Conservation (phyloP, 2,113 vertebrate genomes). For the Ariopsis seemanni region DNA sequence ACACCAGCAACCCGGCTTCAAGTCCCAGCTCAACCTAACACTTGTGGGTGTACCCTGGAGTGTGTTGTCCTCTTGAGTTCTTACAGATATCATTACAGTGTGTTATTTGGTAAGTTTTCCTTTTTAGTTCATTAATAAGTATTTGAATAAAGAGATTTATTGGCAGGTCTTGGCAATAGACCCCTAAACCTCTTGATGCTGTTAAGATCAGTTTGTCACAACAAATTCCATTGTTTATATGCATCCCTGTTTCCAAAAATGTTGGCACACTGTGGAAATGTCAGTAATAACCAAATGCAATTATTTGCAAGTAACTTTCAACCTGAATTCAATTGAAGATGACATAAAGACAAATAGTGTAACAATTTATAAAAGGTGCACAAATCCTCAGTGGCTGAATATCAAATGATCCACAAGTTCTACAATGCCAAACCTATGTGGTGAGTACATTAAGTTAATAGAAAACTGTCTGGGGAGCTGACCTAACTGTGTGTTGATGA, state of each 20-base stretch:
- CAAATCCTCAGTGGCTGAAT: not conserved
- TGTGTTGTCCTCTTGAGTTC: too few species aligned
- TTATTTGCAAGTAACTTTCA: too few species aligned
- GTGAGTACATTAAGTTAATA: not conserved
- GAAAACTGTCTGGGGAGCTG: not conserved
- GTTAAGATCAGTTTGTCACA: not conserved
- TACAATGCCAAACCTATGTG: not conserved
- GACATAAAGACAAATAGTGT: not conserved
- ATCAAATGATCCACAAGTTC: not conserved
- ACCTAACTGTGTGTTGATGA: not conserved
- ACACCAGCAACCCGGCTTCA: too few species aligned
- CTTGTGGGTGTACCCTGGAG: too few species aligned
- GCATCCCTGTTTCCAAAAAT: too few species aligned
- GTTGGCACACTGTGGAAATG: too few species aligned
- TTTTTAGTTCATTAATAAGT: not conserved
- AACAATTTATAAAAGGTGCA: not conserved
- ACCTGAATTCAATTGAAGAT: too few species aligned
- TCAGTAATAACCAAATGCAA: too few species aligned
- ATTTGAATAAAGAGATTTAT: not conserved
- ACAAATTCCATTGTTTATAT: too few species aligned
- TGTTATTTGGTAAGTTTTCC: too few species aligned
- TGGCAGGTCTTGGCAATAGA: not conserved
- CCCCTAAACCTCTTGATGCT: not conserved
- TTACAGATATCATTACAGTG: too few species aligned
- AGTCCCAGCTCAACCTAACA: too few species aligned